Evolutionary conservation across 2,113 vertebrate species (phyloP).

Genomic region (Falcunculus frontatus): DNA sequence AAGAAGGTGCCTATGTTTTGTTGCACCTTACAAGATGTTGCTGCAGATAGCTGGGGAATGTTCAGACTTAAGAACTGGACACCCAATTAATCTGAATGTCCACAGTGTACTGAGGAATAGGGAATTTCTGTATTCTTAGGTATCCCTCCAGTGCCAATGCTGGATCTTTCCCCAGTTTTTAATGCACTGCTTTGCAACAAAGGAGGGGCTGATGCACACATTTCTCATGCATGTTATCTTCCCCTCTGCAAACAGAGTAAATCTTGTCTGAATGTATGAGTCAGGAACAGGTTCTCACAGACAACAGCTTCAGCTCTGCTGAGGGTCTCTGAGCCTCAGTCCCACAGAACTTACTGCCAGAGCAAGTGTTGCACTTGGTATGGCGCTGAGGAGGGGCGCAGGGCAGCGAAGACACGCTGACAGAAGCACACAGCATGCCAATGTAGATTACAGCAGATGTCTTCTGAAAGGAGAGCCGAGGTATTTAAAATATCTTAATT

Average conservation of each 20-base stretch:
- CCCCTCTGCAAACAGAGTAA: not conserved
- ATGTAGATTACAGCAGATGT: conserved; percentile 11
- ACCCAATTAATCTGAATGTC: not conserved
- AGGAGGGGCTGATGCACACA: not conserved
- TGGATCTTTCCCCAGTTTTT: not conserved
- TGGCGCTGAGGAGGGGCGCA: not conserved
- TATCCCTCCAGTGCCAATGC: not conserved
- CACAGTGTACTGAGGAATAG: not conserved
- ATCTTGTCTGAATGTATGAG: not conserved
- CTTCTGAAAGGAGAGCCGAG: not conserved
- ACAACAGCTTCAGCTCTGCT: not conserved
- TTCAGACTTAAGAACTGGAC: not conserved
- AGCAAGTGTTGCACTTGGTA: not conserved
- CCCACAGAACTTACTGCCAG: not conserved
- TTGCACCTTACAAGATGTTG: not conserved
- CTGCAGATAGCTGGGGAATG: not conserved
- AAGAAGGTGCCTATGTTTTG: not conserved
- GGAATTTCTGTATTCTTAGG: not conserved
- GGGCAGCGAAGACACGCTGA: not conserved
- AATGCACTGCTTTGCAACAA: not conserved
- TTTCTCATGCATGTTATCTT: not conserved
- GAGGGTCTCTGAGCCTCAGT: not conserved
- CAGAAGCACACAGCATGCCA: not conserved
- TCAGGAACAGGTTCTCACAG: not conserved
- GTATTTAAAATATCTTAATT: conserved; percentile 32